Percentiles rank a stretch among this genome's conserved stretches.
Conservation (phyloP, 2,113 vertebrate genomes). For the sheep (Ovis aries) region ARS-UI_Ramb_v3.0 NC_056056.1:79163001-79163500, state of each 20-base stretch:
- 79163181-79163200: constrained; percentile 92
- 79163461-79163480: constrained; percentile 89
- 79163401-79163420: constrained; percentile 96
- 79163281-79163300: constrained; percentile 90
- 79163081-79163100: constrained; percentile 82
- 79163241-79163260: constrained; percentile 93
- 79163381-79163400: constrained; percentile 99
- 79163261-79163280: constrained; percentile 86
- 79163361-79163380: constrained; percentile 96
- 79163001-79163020: constrained; percentile 71
- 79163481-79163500: constrained; percentile 94
- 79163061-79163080: constrained; percentile 68
- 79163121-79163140: constrained; percentile 48
- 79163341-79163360: constrained; percentile 94
- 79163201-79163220: constrained; percentile 92
- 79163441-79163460: constrained; percentile 97
- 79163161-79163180: constrained; percentile 85
- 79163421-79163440: constrained; percentile 94
- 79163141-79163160: constrained; percentile 79
- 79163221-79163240: constrained; percentile 93
- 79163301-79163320: constrained; percentile 89
- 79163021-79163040: neutral
- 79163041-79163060: neutral
- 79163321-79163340: constrained; percentile 96
- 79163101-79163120: constrained; percentile 55